Percentiles rank a stretch among this genome's conserved stretches.
Conservation (phyloP, 2,797 vertebrate genomes). For the Sebastes vulpes region DNA sequence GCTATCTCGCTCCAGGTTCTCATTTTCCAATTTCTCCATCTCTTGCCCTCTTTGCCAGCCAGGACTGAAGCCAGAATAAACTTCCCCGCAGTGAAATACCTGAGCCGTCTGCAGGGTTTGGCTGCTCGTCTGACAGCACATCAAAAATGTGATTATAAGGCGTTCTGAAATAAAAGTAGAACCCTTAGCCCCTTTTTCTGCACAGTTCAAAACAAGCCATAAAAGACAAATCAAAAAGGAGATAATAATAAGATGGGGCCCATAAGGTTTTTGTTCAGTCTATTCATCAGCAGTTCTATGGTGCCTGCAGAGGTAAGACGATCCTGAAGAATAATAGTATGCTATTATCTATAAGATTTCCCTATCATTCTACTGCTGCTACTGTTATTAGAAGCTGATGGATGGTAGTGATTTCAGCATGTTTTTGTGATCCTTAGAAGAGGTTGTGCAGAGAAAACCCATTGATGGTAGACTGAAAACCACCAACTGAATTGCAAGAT, state of each 20-base stretch:
- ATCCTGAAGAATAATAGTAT: conserved; percentile 1
- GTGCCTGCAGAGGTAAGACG: not conserved
- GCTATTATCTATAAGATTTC: conserved; percentile 14
- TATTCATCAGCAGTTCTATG: conserved; percentile 33
- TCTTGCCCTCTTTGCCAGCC: conserved; percentile 8
- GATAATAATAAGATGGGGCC: conserved; percentile 1
- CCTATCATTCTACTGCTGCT: not conserved
- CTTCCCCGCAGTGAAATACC: conserved; percentile 22
- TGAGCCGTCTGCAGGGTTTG: conserved; percentile 18
- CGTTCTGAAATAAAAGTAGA: conserved; percentile 2
- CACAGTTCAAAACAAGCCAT: conserved; percentile 39
- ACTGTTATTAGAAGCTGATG: conserved; percentile 5
- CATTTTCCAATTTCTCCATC: conserved; percentile 37
- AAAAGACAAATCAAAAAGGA: conserved; percentile 41
- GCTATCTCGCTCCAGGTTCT: conserved; percentile 19
- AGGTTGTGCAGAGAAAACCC: not conserved
- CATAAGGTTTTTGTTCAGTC: conserved; percentile 19
- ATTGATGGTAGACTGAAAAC: not conserved
- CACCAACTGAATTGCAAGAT: not conserved
- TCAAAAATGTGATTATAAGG: conserved; percentile 46
- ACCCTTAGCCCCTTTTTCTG: not conserved
- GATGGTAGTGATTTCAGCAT: not conserved
- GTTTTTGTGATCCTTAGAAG: not conserved
- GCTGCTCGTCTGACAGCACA: conserved; percentile 12
- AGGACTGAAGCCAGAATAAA: conserved; percentile 7